These are phyloP conservation scores for Cydia pomonella DNA, from an alignment of 1,140 invertebrate species.

Conservation along the genomic window DNA sequence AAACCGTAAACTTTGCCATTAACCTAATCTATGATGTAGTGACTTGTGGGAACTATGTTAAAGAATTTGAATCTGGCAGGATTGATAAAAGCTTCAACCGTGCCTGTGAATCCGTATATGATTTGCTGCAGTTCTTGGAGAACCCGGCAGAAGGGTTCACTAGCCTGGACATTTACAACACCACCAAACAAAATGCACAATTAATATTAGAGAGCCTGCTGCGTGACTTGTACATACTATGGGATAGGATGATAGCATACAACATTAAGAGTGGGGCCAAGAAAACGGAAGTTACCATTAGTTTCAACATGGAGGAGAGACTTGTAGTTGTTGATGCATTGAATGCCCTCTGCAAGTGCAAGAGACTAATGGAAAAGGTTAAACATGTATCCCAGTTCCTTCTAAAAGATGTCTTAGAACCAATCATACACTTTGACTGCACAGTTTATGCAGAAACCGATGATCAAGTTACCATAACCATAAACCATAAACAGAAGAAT, in stretches of 20 bases:
- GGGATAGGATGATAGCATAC: slow-evolving; percentile 73
- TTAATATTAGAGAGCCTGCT: slow-evolving; percentile 71
- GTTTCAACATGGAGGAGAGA: slow-evolving; percentile 61
- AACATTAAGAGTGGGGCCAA: slow-evolving; percentile 45
- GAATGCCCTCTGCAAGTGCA: slow-evolving; percentile 74
- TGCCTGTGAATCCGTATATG: slow-evolving; percentile 76
- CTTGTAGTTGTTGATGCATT: slow-evolving; percentile 69
- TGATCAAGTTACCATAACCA: slow-evolving; percentile 73
- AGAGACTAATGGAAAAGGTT: slow-evolving; percentile 75
- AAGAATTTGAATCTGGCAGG: slow-evolving; percentile 75
- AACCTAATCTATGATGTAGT: slow-evolving; percentile 79
- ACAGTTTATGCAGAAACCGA: slow-evolving; percentile 72
- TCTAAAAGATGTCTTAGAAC: slow-evolving; percentile 78
- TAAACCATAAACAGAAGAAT: slow-evolving; percentile 68
- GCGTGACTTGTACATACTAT: slow-evolving; percentile 71
- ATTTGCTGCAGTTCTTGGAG: slow-evolving; percentile 76
- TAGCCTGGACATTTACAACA: slow-evolving; percentile 77
- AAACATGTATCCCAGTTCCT: slow-evolving; percentile 79
- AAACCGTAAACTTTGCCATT: slow-evolving; percentile 78
- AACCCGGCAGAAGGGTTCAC: slow-evolving; percentile 76
- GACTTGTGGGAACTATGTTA: slow-evolving; percentile 78
- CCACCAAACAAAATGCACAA: slow-evolving; percentile 66
- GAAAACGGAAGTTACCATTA: slow-evolving; percentile 61
- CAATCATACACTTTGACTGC: slow-evolving; percentile 81
- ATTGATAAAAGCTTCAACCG: slow-evolving; percentile 69